Conservation (phyloP, 2,888 invertebrate species). For the Eilema griseolum region DNA sequence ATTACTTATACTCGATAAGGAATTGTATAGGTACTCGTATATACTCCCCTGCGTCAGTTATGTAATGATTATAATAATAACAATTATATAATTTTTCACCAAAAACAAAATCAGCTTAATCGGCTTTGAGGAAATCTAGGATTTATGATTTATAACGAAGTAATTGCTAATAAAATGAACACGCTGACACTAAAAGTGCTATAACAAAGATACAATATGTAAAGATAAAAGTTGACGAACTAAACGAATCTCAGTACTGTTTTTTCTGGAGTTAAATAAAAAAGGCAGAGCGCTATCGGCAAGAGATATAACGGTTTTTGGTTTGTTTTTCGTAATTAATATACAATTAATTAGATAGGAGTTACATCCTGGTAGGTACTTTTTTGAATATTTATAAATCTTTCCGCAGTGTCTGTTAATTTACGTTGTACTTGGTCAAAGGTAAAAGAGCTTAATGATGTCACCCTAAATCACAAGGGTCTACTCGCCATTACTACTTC, state of each 20-base stretch:
- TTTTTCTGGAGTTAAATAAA: background rate
- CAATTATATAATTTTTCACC: too few relatives aligned
- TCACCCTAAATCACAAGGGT: background rate
- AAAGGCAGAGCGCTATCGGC: background rate
- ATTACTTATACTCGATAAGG: too few relatives aligned
- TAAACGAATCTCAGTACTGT: too few relatives aligned
- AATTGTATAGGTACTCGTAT: too few relatives aligned
- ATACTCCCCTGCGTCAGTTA: background rate
- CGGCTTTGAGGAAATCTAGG: too few relatives aligned
- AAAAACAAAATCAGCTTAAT: too few relatives aligned
- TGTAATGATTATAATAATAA: background rate
- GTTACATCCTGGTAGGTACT: background rate
- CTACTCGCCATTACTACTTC: constrained; percentile 4
- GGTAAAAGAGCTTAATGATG: background rate
- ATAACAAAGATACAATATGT: too few relatives aligned
- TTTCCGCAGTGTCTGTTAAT: background rate
- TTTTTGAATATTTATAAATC: background rate
- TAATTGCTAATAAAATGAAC: too few relatives aligned
- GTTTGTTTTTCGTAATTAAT: background rate
- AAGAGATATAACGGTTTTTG: background rate
- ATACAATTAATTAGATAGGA: background rate
- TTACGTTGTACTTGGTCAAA: background rate
- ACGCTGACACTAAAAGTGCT: too few relatives aligned
- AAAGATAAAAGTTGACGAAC: too few relatives aligned
- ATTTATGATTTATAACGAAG: too few relatives aligned